Conservation (phyloP, 1,140 invertebrate genomes). For the Leptoteleia sp. region DNA sequence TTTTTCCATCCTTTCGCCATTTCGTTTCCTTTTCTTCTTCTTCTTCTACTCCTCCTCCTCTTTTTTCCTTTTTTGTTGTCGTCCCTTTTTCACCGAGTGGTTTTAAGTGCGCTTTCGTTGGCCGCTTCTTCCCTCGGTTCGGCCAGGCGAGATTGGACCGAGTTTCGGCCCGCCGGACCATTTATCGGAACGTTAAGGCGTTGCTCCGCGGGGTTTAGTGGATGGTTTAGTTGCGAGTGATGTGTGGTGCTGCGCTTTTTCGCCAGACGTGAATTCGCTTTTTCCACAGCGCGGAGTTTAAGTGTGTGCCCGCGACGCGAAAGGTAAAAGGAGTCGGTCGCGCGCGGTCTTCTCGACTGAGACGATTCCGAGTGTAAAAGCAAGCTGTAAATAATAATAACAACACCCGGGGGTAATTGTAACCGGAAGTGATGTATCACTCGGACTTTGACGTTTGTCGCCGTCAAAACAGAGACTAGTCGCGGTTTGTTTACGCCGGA, state of each 20-base stretch:
- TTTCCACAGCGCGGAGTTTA: too few relatives aligned
- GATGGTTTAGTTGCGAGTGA: slow-evolving; percentile 36
- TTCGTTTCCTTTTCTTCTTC: too few relatives aligned
- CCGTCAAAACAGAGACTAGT: slow-evolving; percentile 4
- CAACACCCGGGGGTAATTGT: too few relatives aligned
- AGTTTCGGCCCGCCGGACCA: slow-evolving; percentile 51
- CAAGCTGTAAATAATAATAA: slow-evolving; percentile 1
- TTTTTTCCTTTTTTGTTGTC: slow-evolving; percentile 9
- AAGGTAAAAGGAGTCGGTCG: too few relatives aligned
- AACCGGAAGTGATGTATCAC: too few relatives aligned
- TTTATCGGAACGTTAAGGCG: slow-evolving; percentile 53
- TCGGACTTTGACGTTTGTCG: slow-evolving; percentile 6
- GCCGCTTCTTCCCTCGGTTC: slow-evolving; percentile 18
- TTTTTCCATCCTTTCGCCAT: too few relatives aligned
- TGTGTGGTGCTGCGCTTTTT: slow-evolving; percentile 15
- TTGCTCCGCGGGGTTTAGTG: slow-evolving; percentile 39
- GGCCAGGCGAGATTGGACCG: slow-evolving; percentile 24
- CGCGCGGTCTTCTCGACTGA: too few relatives aligned
- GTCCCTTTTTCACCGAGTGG: slow-evolving; percentile 19
- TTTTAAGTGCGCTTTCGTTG: slow-evolving; percentile 47
- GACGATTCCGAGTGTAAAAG: background rate
- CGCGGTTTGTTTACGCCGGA: slow-evolving; percentile 22
- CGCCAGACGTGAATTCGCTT: too few relatives aligned
- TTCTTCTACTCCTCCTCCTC: background rate
- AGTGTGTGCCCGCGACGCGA: too few relatives aligned